Percentiles rank a stretch among this genome's conserved stretches.
Evolutionary conservation across 2,797 vertebrate genomes (phyloP).

Genomic region (Crenichthys baileyi): DNA sequence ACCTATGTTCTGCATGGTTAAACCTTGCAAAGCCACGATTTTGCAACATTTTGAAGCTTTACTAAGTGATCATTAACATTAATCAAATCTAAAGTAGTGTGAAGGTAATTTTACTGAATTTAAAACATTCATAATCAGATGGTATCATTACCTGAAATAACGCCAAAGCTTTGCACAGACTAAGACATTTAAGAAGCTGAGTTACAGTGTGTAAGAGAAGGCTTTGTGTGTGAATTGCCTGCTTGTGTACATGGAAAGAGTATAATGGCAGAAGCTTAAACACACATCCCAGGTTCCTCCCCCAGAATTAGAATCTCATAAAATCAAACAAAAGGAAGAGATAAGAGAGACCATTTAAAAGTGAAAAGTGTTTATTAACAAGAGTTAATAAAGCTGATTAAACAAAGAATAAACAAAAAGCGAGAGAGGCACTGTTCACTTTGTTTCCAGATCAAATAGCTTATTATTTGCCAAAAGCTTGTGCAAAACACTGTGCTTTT

Average conservation of each 20-base stretch:
- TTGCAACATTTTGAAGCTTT: conserved; percentile 51
- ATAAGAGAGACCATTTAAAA: conserved; percentile 48
- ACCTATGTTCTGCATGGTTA: conserved; percentile 44
- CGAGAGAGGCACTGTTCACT: conserved; percentile 14
- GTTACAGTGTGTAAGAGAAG: conserved; percentile 19
- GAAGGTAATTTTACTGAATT: conserved; percentile 54
- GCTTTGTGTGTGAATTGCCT: conserved; percentile 25
- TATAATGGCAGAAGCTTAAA: conserved; percentile 30
- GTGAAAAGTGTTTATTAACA: conserved; percentile 26
- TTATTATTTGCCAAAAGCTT: conserved; percentile 26
- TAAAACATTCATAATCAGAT: conserved; percentile 40
- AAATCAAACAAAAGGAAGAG: conserved; percentile 55
- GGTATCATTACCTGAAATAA: conserved; percentile 36
- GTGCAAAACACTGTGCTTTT: conserved; percentile 29
- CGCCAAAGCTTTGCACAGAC: conserved; percentile 38
- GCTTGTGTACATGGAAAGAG: conserved; percentile 28
- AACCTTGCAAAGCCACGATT: conserved; percentile 31
- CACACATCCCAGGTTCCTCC: conserved; percentile 22
- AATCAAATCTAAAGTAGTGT: conserved; percentile 52
- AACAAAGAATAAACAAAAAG: conserved; percentile 29
- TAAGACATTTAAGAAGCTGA: conserved; percentile 44
- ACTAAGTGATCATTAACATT: conserved; percentile 67
- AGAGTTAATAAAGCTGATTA: conserved; percentile 61
- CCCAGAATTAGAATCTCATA: conserved; percentile 46
- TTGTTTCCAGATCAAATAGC: conserved; percentile 36